Percentiles rank a stretch among this genome's conserved stretches.
Evolutionary conservation across 1,140 invertebrate species (phyloP).

Genomic region (Daktulosphaira vitifoliae): DNA sequence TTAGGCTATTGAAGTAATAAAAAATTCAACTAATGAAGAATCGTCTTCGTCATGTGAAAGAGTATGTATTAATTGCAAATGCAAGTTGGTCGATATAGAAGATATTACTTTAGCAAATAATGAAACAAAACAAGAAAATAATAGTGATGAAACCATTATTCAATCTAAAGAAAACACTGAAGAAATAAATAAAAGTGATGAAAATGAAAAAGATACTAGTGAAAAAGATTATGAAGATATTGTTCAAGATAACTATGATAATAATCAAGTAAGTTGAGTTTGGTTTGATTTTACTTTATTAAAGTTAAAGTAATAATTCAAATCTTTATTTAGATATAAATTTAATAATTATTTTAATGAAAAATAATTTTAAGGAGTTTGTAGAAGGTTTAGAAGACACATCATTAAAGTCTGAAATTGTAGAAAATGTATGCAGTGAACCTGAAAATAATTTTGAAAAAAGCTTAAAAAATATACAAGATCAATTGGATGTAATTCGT

Average conservation of each 20-base stretch:
- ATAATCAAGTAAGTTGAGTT: no score
- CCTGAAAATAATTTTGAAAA: constrained; percentile 11
- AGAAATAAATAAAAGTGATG: not conserved
- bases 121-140: not conserved
- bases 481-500: constrained; percentile 7
- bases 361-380: constrained; percentile 15
- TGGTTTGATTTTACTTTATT: no score
- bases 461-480: constrained; percentile 16
- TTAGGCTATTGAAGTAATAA: no score
- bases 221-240: not conserved
- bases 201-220: not conserved
- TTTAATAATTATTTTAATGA: no score
- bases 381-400: not conserved
- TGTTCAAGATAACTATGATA: not conserved
- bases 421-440: not conserved
- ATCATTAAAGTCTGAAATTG: not conserved
- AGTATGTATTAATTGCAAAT: constrained; percentile 22
- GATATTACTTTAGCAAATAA: not conserved
- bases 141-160: no score
- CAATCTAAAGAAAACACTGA: no score
- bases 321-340: no score
- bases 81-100: constrained; percentile 24
- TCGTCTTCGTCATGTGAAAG: not conserved
- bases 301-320: no score
- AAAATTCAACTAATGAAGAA: no score